Base-by-base conservation (phyloP, 1,140 invertebrate species). In the Acyrthosiphon pisum region DNA sequence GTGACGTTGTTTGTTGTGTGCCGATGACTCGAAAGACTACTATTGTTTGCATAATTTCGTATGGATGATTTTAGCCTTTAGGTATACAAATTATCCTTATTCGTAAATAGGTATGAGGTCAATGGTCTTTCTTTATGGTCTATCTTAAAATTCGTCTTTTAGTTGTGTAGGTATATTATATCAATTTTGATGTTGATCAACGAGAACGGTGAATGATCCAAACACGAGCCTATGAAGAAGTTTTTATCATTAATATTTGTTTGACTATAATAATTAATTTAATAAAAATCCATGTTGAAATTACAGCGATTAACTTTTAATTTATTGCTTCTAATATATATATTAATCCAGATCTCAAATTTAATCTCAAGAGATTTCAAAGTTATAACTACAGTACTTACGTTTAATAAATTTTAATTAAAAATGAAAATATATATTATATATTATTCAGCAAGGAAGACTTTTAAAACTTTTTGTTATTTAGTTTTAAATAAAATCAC, bases 61-160 rank as follows among this genome's bases (percentile, higher is more conserved):
- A 56, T 56, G 22, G 88, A 56, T 26, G 35, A 30, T 89, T 35
- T 89, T 53, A 90, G 89, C 89, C 89, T 68, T 90, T 90, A 44
- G 89, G 89, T 90, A 44, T 90, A 60, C 26, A 56, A 44, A 90
- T 90, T 90, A 90, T 60, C 89, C 23, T 90, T 60, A 44, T 90
- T 90, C 53, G 48, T 89, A 89, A 89, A 89, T 89, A 53, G 87
- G 48, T 53, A 89, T 20, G 53, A 90, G 89, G 89, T 90, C 89
- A 56, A 90, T 44, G 89, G 23, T 90, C 89, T 90, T 56, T 90
- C 48, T 90, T 60, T 60, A 90, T 90, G 53, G 53, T 60, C 26
- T 35, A 60, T 90, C 89, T 56, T 41, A 90, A 60, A 90, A 60
- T 60, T 90, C 37, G 37, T 90, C 53, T 90, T 56, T 60, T 23